Conservation (phyloP, 2,797 vertebrate genomes). For the Nasua narica region DNA sequence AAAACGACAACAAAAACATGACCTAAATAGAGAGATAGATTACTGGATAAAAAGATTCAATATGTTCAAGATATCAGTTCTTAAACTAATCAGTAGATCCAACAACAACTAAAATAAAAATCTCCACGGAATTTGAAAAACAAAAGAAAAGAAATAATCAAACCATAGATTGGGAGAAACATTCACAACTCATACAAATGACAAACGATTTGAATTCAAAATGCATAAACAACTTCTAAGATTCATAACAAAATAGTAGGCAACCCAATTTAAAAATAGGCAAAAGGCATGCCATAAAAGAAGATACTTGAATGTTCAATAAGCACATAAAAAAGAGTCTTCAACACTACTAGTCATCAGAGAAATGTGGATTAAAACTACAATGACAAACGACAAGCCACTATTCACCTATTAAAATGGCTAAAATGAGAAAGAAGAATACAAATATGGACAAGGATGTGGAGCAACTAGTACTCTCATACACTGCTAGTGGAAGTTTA, state of each 20-base stretch:
- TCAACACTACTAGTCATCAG: not conserved
- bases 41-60: not conserved
- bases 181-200: not conserved
- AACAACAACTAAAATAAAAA: not conserved
- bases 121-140: not conserved
- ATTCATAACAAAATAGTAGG: not conserved
- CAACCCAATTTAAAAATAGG: not conserved
- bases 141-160: not conserved
- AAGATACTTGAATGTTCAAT: not conserved
- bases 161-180: not conserved
- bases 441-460: not conserved
- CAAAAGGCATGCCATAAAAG: not conserved
- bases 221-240: not conserved
- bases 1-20: not conserved
- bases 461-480: not conserved
- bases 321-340: not conserved
- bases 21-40: not conserved
- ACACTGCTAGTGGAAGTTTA: not conserved
- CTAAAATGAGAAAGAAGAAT: not conserved
- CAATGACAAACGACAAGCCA: not conserved
- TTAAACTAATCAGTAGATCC: not conserved
- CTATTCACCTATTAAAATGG: not conserved
- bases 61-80: not conserved
- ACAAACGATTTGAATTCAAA: not conserved
- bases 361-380: not conserved